Percentiles rank a stretch among this genome's conserved stretches.
Conservation (phyloP, 1,140 invertebrate species). For the Heliothis virescens region DNA sequence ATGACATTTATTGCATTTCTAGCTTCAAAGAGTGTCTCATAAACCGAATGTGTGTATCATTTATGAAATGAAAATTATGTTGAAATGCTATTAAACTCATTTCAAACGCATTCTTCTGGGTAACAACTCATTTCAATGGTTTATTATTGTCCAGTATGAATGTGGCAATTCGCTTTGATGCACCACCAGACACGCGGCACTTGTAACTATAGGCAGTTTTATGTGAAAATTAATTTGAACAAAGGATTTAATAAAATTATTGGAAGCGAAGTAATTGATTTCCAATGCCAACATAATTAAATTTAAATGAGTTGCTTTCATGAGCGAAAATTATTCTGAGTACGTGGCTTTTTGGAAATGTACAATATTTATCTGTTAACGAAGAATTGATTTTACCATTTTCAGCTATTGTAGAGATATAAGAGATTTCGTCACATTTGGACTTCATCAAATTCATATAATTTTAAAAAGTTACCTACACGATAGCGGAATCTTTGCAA, state of each 20-base stretch:
- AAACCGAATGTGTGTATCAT: neutral
- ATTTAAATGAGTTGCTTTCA: neutral
- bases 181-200: neutral
- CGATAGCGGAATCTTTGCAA: too few species aligned
- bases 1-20: neutral
- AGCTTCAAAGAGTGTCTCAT: conserved; percentile 7
- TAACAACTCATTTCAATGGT: neutral
- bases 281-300: neutral
- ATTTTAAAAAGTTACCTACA: too few species aligned
- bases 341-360: too few species aligned
- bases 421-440: too few species aligned
- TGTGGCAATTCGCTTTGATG: neutral
- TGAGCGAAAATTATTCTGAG: neutral
- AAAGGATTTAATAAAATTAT: neutral
- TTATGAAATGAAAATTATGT: neutral
- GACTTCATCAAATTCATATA: too few species aligned
- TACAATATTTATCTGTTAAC: too few species aligned
- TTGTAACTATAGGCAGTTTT: neutral
- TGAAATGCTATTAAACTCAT: neutral
- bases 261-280: conserved; percentile 2
- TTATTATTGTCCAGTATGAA: neutral
- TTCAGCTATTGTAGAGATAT: too few species aligned
- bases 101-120: neutral
- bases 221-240: neutral
- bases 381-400: too few species aligned